Base-by-base conservation (phyloP, 1,140 invertebrate species). In the Plutomurus gul region DNA sequence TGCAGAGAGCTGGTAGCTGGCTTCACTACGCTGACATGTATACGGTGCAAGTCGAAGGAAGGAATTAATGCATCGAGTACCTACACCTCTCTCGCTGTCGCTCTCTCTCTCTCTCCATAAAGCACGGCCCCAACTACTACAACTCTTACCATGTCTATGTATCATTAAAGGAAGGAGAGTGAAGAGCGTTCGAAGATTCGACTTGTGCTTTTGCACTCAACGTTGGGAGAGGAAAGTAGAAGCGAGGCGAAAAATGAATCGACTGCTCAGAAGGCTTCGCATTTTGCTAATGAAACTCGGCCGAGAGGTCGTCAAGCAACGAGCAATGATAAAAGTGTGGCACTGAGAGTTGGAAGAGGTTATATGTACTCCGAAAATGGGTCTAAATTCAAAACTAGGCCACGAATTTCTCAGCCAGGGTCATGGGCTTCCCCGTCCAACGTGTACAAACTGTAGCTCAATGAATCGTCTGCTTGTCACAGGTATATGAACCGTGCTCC, bases 371-470 rank as follows among this genome's bases (percentile, higher is more conserved):
- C 56, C 56, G 56, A 65, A 65, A 65, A 65, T 65, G 56, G 56
- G 56, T 65, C 30, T 30, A 65, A 65, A 65, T 65, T 65, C 56
- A 65, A 65, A 65, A 65, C 22, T 65, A 65, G 56, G 56, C 56
- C 56, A 18, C n/a, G 3, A 65, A 65, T 33, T 65, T 65, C 56
- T 36, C 27, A 30, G 30, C 56, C 56, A 65, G 56, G 56, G 56
- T 65, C 56, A 65, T 33, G 56, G 56, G n/a, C n/a, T n/a, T 36
- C 36, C 11, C 8, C 25, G 27, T 27, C 25, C 27, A 65, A 13
- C n/a, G n/a, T n/a, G n/a, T 65, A 13, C 18, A 30, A 25, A 7
- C 5, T n/a, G 3, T 30, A 47, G 20, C 3, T 65, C 13, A 13
- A 65, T n/a, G 2, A 16, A 11, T n/a, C 27, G n/a, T 5, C 27